Percentiles rank a stretch among this genome's conserved stretches.
phyloP scores from a whole-genome alignment of 2,888 invertebrate species.

The Caenorhabditis sp. region DNA sequence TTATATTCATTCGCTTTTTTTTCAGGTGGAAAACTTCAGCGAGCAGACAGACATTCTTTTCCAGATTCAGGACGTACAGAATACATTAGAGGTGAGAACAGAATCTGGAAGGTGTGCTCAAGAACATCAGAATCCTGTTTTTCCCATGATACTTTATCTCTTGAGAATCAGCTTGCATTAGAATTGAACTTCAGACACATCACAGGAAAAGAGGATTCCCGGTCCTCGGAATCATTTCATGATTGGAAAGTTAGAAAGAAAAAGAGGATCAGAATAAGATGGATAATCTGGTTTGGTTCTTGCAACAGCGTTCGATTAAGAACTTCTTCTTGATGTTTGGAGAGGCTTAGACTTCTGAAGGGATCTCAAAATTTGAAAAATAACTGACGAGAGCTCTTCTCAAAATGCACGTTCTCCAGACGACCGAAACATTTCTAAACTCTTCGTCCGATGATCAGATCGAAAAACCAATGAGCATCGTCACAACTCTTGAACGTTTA shows the following conservation, averaged over 20 bases:
- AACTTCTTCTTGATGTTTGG: too few species aligned
- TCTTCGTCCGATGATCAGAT: neutral
- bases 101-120: neutral
- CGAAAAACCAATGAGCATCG: conserved; percentile 6
- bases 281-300: neutral
- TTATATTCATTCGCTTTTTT: neutral
- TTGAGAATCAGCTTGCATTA: too few species aligned
- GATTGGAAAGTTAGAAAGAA: neutral
- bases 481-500: conserved; percentile 3
- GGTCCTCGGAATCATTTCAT: neutral
- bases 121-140: neutral
- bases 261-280: neutral
- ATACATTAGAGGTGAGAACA: conserved; percentile 34
- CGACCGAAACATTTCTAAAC: neutral
- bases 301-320: neutral
- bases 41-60: conserved; percentile 56
- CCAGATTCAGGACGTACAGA: conserved; percentile 52
- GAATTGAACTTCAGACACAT: conserved; percentile 12
- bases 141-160: neutral
- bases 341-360: too few species aligned
- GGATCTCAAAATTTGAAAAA: too few species aligned
- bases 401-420: too few species aligned
- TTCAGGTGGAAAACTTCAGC: conserved; percentile 43
- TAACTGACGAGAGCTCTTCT: too few species aligned
- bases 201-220: conserved; percentile 4